phyloP scores from a whole-genome alignment of 2,113 vertebrate genomes.

The Apistogramma diplotaenia region DNA sequence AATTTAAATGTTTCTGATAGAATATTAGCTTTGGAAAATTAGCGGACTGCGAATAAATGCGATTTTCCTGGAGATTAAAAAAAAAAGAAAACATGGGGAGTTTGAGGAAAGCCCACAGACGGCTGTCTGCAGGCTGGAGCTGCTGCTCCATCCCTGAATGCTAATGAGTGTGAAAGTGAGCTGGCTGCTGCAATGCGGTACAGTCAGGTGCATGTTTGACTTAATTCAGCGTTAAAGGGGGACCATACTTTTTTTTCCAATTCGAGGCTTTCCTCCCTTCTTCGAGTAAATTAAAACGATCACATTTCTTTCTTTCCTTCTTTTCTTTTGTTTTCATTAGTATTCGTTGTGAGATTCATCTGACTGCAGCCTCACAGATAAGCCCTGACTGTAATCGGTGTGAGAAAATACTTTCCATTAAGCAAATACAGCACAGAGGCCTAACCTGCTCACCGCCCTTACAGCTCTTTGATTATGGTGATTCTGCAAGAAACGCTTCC shows the following conservation, averaged over 20 bases:
- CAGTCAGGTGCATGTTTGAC: constrained; percentile 31
- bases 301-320: background rate
- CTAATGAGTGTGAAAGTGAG: constrained; percentile 72
- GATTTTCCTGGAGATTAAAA: background rate
- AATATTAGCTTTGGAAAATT: background rate
- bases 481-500: background rate
- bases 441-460: background rate
- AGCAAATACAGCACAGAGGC: constrained; percentile 1
- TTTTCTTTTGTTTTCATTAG: background rate
- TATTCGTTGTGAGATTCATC: background rate
- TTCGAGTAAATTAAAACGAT: background rate
- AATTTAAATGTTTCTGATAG: background rate
- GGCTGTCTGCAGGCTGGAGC: constrained; percentile 34
- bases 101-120: constrained; percentile 51
- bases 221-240: background rate
- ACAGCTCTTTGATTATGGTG: background rate
- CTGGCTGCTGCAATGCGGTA: constrained; percentile 81
- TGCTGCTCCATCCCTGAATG: constrained; percentile 63
- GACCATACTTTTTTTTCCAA: background rate
- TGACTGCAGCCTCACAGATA: background rate
- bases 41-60: background rate
- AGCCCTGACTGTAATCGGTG: background rate
- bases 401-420: background rate
- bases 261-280: background rate
- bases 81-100: background rate